A percentile compares a stretch with the other conserved stretches of the same genome.
These are phyloP conservation scores for Campopleginae sp. DNA, from an alignment of 2,888 invertebrate species.

Conservation along the genomic window DNA sequence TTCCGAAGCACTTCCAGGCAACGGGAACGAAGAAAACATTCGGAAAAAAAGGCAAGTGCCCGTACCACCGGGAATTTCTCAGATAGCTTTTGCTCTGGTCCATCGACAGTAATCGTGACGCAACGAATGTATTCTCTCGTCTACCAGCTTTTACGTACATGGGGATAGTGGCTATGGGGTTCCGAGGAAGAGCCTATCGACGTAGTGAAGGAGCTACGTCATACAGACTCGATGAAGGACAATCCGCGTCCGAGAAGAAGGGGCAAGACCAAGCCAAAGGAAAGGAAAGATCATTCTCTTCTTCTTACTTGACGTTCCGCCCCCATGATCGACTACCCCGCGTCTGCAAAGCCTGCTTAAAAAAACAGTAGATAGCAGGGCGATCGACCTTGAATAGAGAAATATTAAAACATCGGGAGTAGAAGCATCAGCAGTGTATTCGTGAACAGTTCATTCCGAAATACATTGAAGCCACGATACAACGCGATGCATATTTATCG, in stretches of 20 bases:
- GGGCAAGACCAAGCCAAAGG: neutral
- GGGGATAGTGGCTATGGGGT: neutral
- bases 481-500: conserved; percentile 71
- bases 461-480: conserved; percentile 56
- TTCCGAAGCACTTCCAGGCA: conserved; percentile 49
- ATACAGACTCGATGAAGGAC: neutral
- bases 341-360: too few species aligned
- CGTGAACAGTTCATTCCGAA: neutral
- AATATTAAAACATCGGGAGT: neutral
- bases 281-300: neutral
- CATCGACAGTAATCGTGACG: conserved; percentile 55
- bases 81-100: conserved; percentile 33
- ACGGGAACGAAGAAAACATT: conserved; percentile 24
- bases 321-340: neutral
- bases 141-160: neutral
- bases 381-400: neutral
- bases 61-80: conserved; percentile 26
- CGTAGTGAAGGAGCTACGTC: neutral
- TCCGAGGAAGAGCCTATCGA: neutral
- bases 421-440: neutral
- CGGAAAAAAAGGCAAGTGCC: conserved; percentile 8
- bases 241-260: neutral
- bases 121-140: conserved; percentile 20
- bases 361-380: too few species aligned
- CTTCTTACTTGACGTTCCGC: neutral